Percentiles rank a stretch among this genome's conserved stretches.
phyloP scores from a whole-genome alignment of 2,113 vertebrate species.

The Clinocottus analis region DNA sequence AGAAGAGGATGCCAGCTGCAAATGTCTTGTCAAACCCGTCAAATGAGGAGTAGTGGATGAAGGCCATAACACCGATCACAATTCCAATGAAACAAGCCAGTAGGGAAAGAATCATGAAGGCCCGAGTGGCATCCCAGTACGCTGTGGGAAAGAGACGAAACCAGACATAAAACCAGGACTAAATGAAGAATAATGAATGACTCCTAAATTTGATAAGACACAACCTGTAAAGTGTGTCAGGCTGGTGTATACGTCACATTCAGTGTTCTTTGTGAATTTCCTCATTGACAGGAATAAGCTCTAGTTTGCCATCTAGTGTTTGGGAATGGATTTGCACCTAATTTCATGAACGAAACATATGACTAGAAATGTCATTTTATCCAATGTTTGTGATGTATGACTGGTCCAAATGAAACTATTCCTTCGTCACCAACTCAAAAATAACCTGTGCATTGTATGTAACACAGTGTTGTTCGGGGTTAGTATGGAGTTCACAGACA shows the following conservation, averaged over 20 bases:
- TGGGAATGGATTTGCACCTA: not conserved
- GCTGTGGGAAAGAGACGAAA: slow-evolving; percentile 61
- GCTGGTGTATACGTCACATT: not conserved
- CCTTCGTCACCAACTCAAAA: not conserved
- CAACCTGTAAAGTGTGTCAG: not conserved
- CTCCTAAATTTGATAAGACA: not conserved
- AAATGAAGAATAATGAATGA: not conserved
- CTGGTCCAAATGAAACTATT: not conserved
- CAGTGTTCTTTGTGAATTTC: not conserved
- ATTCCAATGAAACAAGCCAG: slow-evolving; percentile 85
- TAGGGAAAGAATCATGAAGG: slow-evolving; percentile 86
- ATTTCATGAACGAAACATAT: not conserved
- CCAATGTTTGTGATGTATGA: not conserved
- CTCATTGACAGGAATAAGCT: not conserved
- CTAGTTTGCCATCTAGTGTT: slow-evolving; percentile 39
- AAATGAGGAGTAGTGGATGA: slow-evolving; percentile 85
- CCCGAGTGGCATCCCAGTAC: slow-evolving; percentile 85
- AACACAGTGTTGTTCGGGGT: not conserved
- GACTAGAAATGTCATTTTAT: not conserved
- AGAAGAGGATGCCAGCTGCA: slow-evolving; percentile 85
- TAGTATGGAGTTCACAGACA: slow-evolving; percentile 10
- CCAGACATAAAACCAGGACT: not conserved
- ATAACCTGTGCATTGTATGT: not conserved
- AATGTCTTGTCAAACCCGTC: slow-evolving; percentile 85
- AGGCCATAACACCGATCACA: slow-evolving; percentile 84